A percentile compares a stretch with the other conserved stretches of the same genome.
Evolutionary conservation across 2,113 vertebrate species (phyloP).

Genomic region (Dipodomys ordii): DNA sequence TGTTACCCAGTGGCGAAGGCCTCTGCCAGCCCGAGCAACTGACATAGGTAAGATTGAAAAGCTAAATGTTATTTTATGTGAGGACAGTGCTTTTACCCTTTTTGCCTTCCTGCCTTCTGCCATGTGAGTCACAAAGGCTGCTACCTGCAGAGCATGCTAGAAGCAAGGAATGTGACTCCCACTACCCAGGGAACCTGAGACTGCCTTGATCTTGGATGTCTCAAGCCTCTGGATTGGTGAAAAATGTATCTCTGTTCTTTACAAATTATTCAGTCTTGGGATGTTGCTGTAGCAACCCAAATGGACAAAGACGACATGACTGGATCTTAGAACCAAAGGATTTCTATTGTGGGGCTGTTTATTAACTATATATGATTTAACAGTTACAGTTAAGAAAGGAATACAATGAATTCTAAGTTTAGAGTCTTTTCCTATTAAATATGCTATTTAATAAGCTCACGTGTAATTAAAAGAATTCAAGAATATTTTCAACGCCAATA

Average conservation of each 20-base stretch:
- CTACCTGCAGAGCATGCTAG: not conserved
- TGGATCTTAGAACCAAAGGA: not conserved
- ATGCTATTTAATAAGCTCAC: not conserved
- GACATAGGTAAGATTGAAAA: constrained; percentile 93
- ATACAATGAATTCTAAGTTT: not conserved
- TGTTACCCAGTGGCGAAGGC: constrained; percentile 98
- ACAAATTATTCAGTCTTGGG: not conserved
- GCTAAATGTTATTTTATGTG: not conserved
- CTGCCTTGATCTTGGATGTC: rapidly evolving
- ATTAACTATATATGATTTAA: not conserved
- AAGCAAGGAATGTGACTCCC: not conserved
- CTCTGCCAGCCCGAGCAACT: constrained; percentile 97
- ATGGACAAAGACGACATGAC: no score
- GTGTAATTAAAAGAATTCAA: not conserved
- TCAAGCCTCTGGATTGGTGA: not conserved
- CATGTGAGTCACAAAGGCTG: no score
- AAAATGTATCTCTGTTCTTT: not conserved
- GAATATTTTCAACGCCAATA: not conserved
- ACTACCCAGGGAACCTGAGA: not conserved
- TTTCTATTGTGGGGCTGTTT: not conserved
- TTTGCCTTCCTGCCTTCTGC: not conserved
- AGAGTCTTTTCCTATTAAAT: not conserved
- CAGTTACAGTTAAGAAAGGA: not conserved
- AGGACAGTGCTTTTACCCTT: not conserved
- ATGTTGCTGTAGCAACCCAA: not conserved